A percentile compares a stretch with the other conserved stretches of the same genome.
phyloP scores from a whole-genome alignment of 2,888 invertebrate species.

The Syrista parreyssii region DNA sequence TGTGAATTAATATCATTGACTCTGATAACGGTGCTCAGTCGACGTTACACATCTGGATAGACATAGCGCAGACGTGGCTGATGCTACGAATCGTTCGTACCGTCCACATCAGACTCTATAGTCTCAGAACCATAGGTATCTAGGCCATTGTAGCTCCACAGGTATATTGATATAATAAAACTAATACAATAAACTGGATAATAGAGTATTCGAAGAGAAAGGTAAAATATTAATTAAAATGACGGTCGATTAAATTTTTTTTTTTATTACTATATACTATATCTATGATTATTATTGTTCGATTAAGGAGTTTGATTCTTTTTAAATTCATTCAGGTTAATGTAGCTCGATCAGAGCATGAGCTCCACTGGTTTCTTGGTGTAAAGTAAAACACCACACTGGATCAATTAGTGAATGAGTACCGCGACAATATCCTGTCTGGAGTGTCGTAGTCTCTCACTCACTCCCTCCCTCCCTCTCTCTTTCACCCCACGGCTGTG shows the following conservation, averaged over 20 bases:
- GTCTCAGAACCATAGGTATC: not conserved
- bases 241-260: not conserved
- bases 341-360: slow-evolving; percentile 35
- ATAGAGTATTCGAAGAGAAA: not conserved
- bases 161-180: not conserved
- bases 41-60: not conserved
- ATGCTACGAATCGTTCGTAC: not conserved
- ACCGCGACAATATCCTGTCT: slow-evolving; percentile 63
- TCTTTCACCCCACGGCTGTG: slow-evolving; percentile 11
- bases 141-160: not conserved
- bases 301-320: not conserved
- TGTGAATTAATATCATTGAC: slow-evolving; percentile 62
- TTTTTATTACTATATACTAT: not conserved
- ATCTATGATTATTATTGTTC: not conserved
- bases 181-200: not conserved
- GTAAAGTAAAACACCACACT: slow-evolving; percentile 57
- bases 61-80: too few relatives aligned
- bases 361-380: slow-evolving; percentile 46
- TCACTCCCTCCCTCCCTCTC: slow-evolving; percentile 17
- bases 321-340: not conserved
- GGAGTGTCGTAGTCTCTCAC: slow-evolving; percentile 23
- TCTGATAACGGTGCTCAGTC: slow-evolving; percentile 45
- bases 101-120: not conserved
- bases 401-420: slow-evolving; percentile 62
- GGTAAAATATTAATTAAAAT: not conserved